A percentile compares a stretch with the other conserved stretches of the same genome.
Conservation (phyloP, 2,113 vertebrate genomes). For the Mus spicilegus region DNA sequence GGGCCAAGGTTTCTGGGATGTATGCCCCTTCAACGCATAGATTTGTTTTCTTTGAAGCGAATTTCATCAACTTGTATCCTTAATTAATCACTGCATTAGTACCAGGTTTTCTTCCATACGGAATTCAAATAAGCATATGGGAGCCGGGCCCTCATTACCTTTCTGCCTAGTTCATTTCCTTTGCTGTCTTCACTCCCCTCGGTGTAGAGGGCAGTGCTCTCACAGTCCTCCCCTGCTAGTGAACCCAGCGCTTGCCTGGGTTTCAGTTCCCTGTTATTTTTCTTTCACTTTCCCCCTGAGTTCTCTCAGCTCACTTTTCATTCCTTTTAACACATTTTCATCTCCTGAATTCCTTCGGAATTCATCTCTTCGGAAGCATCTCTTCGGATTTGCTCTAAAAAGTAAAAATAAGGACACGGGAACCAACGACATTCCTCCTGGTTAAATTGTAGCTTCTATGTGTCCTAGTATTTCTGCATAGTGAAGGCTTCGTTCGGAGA, state of each 20-base stretch:
- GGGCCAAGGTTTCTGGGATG: not conserved
- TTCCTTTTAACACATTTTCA: not conserved
- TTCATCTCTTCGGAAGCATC: too few relatives aligned
- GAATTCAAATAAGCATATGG: not conserved
- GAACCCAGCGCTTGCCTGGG: not conserved
- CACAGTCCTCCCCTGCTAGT: not conserved
- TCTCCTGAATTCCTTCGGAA: not conserved
- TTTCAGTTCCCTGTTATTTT: not conserved
- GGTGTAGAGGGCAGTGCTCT: not conserved
- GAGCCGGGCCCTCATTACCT: not conserved
- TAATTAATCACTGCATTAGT: constrained; percentile 21
- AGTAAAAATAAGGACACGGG: not conserved
- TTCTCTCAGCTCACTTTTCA: not conserved
- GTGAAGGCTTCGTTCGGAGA: not conserved
- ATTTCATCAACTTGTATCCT: not conserved
- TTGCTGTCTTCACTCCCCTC: not conserved
- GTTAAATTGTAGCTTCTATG: not conserved
- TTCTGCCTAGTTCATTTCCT: not conserved
- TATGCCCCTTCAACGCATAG: not conserved
- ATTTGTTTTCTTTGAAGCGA: constrained; percentile 6
- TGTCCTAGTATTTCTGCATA: not conserved
- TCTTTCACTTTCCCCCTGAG: not conserved
- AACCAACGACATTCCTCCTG: not conserved
- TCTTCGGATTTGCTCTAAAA: not conserved
- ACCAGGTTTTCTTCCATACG: constrained; percentile 22